Conservation (phyloP, 2,888 invertebrate genomes). For the Neoitamus cyanurus region DNA sequence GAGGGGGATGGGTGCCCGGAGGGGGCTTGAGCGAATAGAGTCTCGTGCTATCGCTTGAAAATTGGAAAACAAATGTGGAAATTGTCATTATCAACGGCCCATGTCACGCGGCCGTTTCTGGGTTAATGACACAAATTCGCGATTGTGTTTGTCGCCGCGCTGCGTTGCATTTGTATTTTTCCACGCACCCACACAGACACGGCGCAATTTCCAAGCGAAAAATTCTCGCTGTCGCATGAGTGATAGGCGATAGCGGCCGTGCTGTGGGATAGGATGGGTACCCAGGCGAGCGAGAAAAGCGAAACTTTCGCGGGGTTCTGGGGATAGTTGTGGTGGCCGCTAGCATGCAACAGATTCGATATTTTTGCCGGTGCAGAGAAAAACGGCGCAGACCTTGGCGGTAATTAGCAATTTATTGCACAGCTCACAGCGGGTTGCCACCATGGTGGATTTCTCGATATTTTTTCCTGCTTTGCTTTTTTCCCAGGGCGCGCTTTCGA, state of each 20-base stretch:
- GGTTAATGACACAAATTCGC: slow-evolving; percentile 38
- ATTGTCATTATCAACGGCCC: slow-evolving; percentile 16
- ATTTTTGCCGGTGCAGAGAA: background rate
- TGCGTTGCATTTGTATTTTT: background rate
- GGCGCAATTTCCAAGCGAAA: background rate
- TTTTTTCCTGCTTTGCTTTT: background rate
- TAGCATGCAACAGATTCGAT: background rate
- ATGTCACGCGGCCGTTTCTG: slow-evolving; percentile 29
- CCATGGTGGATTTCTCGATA: background rate
- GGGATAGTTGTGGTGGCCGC: background rate
- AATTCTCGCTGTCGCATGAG: background rate
- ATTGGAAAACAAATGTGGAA: slow-evolving; percentile 21
- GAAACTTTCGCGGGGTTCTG: background rate
- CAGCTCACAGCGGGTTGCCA: background rate
- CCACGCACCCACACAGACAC: background rate
- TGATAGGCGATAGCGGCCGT: background rate
- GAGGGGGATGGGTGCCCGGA: background rate
- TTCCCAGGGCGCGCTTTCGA: background rate
- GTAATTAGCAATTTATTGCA: background rate
- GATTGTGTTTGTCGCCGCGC: background rate
- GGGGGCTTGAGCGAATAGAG: background rate
- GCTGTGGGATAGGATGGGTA: background rate
- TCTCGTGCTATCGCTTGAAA: slow-evolving; percentile 26
- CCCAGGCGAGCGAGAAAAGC: background rate
- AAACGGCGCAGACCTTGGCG: background rate